These are phyloP conservation scores for Metridium senile DNA, from an alignment of 92 coral and sea anemone genomes.

Conservation along the genomic window DNA sequence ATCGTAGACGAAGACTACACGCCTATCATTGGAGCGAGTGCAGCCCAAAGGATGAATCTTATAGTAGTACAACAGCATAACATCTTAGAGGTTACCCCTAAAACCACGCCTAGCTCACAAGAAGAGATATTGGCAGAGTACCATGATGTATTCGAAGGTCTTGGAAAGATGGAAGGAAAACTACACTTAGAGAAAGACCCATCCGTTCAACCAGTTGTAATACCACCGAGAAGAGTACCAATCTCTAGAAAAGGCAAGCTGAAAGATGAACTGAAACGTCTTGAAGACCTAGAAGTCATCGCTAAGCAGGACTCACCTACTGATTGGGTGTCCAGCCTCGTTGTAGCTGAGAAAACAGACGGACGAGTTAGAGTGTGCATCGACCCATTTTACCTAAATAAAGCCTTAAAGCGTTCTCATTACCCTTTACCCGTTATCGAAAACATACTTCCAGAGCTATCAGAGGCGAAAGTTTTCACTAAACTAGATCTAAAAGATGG, in stretches of 20 bases:
- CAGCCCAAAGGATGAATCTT: slow-evolving; percentile 44
- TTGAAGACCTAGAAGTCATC: background rate
- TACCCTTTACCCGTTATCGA: background rate
- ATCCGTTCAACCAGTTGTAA: slow-evolving; percentile 38
- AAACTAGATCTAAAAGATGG: slow-evolving; percentile 35
- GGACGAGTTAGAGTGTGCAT: slow-evolving; percentile 39
- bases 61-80: slow-evolving; percentile 32
- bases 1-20: slow-evolving; percentile 27
- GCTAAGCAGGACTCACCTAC: background rate
- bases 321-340: slow-evolving; percentile 43
- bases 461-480: slow-evolving; percentile 26
- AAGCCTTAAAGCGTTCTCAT: background rate
- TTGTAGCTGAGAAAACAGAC: slow-evolving; percentile 35
- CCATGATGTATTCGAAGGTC: slow-evolving; percentile 44
- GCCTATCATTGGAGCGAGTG: slow-evolving; percentile 28
- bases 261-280: slow-evolving; percentile 1
- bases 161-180: slow-evolving; percentile 48
- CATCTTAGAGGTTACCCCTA: slow-evolving; percentile 5
- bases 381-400: background rate
- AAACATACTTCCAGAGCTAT: slow-evolving; percentile 28
- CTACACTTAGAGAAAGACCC: slow-evolving; percentile 42
- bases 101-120: background rate
- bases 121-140: slow-evolving; percentile 26
- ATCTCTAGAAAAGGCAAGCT: slow-evolving; percentile 1
- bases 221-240: slow-evolving; percentile 52